phyloP scores from a whole-genome alignment of 2,797 vertebrate species.

The Acrocephalus scirpaceus region DNA sequence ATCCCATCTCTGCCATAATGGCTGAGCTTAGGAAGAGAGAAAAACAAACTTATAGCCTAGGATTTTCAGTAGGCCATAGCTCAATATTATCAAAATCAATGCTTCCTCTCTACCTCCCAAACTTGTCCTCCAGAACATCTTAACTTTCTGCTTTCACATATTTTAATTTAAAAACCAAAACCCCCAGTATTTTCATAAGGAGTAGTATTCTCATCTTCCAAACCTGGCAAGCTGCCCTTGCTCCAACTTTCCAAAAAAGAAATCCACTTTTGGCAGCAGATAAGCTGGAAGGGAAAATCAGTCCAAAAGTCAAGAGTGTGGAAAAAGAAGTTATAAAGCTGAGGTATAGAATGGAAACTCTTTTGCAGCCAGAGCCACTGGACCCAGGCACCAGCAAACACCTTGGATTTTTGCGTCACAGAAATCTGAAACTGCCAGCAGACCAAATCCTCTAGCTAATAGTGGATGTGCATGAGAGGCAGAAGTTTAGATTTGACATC shows the following conservation, averaged over 20 bases:
- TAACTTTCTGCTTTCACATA: not conserved
- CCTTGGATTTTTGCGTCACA: not conserved
- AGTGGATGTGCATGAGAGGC: not conserved
- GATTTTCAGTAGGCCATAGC: not conserved
- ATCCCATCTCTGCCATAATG: accelerated
- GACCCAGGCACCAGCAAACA: not conserved
- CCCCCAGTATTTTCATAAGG: not conserved
- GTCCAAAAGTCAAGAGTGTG: not conserved
- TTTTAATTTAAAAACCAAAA: not conserved
- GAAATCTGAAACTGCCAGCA: not conserved
- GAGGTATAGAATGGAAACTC: not conserved
- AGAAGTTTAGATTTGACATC: not conserved
- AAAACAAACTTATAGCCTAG: not conserved
- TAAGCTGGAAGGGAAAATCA: not conserved
- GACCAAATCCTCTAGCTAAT: not conserved
- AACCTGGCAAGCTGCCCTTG: not conserved
- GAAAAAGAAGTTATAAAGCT: not conserved
- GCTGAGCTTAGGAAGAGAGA: not conserved
- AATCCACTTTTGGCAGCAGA: not conserved
- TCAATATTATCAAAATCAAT: not conserved
- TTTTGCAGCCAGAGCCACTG: not conserved
- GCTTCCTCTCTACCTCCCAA: not conserved
- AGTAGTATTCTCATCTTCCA: not conserved
- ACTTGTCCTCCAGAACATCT: not conserved
- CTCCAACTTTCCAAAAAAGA: not conserved